A percentile compares a stretch with the other conserved stretches of the same genome.
Conservation (phyloP, 2,113 vertebrate species). For the Aegithalos caudatus region DNA sequence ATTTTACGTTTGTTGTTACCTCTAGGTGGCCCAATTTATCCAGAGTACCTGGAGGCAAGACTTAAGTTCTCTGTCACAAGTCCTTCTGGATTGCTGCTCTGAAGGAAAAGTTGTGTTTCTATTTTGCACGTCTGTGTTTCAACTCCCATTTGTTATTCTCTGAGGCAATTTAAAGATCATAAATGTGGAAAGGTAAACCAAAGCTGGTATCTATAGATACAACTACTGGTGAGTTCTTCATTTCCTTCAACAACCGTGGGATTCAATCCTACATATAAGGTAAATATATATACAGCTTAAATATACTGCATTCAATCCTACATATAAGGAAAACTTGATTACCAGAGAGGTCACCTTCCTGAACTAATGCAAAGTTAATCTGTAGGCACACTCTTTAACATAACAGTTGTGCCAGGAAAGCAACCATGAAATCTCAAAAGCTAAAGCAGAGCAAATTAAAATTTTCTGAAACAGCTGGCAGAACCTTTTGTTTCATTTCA, state of each 20-base stretch:
- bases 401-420: conserved; percentile 45
- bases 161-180: neutral
- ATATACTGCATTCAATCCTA: neutral
- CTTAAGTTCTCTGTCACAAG: neutral
- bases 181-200: neutral
- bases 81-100: neutral
- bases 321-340: neutral
- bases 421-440: conserved; percentile 39
- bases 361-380: conserved; percentile 24
- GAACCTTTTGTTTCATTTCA: conserved; percentile 22
- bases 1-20: conserved; percentile 29
- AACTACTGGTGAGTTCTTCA: neutral
- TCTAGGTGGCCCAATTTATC: conserved; percentile 64
- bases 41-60: conserved; percentile 22
- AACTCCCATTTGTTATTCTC: neutral
- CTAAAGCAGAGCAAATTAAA: conserved; percentile 47
- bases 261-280: neutral
- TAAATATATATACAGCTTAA: neutral
- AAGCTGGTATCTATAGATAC: neutral
- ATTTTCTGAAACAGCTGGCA: conserved; percentile 51
- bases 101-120: neutral
- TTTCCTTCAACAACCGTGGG: neutral
- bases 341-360: neutral
- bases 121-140: neutral
- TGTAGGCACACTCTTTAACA: conserved; percentile 52